Percentiles rank a stretch among this genome's conserved stretches.
phyloP scores from a whole-genome alignment of 2,113 vertebrate species.

The Oncorhynchus kisutch region DNA sequence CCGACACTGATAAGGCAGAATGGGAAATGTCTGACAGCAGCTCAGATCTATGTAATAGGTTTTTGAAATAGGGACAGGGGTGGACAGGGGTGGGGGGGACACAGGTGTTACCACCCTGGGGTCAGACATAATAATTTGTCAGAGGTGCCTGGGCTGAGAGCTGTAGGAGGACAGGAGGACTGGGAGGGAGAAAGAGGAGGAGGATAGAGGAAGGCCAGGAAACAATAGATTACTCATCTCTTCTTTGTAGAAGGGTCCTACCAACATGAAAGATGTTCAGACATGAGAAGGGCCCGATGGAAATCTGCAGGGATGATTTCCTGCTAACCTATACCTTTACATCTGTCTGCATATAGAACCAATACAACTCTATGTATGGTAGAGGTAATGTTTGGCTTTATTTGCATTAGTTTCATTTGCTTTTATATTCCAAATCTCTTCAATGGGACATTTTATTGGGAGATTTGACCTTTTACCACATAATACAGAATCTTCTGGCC shows the following conservation, averaged over 20 bases:
- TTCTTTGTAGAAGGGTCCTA: slow-evolving; percentile 22
- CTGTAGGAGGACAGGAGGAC: neutral
- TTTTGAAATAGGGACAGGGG: slow-evolving; percentile 68
- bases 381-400: no score
- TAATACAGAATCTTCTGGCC: no score
- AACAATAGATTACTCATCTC: slow-evolving; percentile 28
- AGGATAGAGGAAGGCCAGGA: neutral
- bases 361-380: no score
- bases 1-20: slow-evolving; percentile 69
- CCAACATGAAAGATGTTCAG: no score
- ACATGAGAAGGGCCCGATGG: no score
- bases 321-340: slow-evolving; percentile 13
- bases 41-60: slow-evolving; percentile 71
- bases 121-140: slow-evolving; percentile 54
- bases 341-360: no score
- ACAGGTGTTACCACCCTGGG: slow-evolving; percentile 65
- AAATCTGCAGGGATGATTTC: no score
- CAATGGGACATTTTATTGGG: no score
- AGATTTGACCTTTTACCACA: no score
- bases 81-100: slow-evolving; percentile 57
- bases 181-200: neutral
- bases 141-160: slow-evolving; percentile 4
- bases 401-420: no score
- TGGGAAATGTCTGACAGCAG: slow-evolving; percentile 66
- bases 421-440: no score